These are phyloP conservation scores for Homarus gammarus DNA, from an alignment of 2,888 invertebrate species.

Conservation along the genomic window DNA sequence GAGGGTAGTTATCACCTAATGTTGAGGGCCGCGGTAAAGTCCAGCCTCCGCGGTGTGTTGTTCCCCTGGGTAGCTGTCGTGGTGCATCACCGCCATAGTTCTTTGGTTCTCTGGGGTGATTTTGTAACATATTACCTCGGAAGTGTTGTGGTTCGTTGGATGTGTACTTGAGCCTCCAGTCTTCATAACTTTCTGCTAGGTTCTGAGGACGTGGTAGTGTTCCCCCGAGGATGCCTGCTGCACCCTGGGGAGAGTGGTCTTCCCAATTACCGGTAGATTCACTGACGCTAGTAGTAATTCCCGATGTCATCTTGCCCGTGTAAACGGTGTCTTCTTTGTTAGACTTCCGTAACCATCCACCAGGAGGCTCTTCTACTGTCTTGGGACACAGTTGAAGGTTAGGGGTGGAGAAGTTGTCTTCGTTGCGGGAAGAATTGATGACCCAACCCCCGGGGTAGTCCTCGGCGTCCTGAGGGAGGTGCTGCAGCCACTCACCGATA, in stretches of 20 bases:
- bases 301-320: neutral
- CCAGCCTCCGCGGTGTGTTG: neutral
- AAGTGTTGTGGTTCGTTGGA: neutral
- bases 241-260: neutral
- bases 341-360: neutral
- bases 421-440: conserved; percentile 21
- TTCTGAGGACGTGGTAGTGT: neutral
- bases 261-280: neutral
- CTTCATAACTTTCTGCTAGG: conserved; percentile 30
- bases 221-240: neutral
- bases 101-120: neutral
- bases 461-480: neutral
- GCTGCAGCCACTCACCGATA: conserved; percentile 38
- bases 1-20: neutral
- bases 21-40: neutral
- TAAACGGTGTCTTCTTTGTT: neutral
- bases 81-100: neutral
- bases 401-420: neutral
- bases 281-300: neutral
- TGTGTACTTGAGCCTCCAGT: conserved; percentile 38
- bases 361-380: conserved; percentile 7
- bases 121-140: neutral
- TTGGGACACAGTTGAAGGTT: neutral
- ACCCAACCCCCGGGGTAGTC: conserved; percentile 36
- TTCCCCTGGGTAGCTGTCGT: neutral